Evolutionary conservation across 2,888 invertebrate genomes (phyloP), one percentile per base, ranked within the genome.

Genomic region (Neria commutata): DNA sequence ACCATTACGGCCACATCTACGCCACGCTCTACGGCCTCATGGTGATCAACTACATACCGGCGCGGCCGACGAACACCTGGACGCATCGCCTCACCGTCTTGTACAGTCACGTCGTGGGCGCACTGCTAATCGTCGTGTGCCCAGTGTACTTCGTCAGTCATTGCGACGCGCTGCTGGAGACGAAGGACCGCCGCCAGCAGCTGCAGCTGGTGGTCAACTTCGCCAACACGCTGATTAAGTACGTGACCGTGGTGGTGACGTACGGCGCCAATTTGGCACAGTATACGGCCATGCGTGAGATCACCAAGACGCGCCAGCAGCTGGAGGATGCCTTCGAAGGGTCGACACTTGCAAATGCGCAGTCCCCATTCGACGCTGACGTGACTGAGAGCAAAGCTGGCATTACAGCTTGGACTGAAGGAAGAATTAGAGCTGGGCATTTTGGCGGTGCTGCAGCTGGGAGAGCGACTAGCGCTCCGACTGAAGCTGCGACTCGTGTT

Each of bases 191-290:
- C 0, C 69, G 72, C 0, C 54, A 71, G 64, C 71, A 74, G 42
- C 50, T 76, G 40, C 60, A 73, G 21, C 53, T 75, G 3, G 64
- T 70, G 21, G 77, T 76, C 6, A 64, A 63, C 19, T 70, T 73
- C 10, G 67, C 61, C 3, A 77, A 76, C 21, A 76, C 76, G 8
- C 24, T 71, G 17, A 73, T 76, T 24, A 77, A 76, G 46, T 77
- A 73, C 46, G 58, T 60, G 8, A 73, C 76, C 0, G 74, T 76
- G 2, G 57, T 76, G 1, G 63, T 76, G 5, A 77, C 68, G 3
- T 76, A 73, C 49, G 23, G 71, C 52, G 76, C 75, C 11, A 76
- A 71, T 46, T 68, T 61, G 8, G 66, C 68, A 0, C 68, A 75
- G 50, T 72, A 71, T 14, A 52, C 62, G 56, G 70, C 65, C 26